phyloP scores from a whole-genome alignment of 2,113 vertebrate species.

The Galbula dea region DNA sequence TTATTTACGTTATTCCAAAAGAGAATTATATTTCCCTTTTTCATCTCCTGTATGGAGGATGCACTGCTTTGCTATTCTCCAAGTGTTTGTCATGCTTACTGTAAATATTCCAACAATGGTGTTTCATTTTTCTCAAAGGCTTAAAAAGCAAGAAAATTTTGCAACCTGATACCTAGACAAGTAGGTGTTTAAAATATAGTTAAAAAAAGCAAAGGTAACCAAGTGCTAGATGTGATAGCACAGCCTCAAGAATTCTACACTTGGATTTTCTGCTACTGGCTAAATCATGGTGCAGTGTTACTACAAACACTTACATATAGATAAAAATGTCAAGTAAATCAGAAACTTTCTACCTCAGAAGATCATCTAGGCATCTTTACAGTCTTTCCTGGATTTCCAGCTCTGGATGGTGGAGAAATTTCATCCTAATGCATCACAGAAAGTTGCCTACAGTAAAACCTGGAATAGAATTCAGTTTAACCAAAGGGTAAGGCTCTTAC shows the following conservation, averaged over 20 bases:
- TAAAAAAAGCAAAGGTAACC: too few species aligned
- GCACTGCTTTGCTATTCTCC: slow-evolving; percentile 52
- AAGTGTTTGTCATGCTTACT: slow-evolving; percentile 52
- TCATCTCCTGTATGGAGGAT: slow-evolving; percentile 20
- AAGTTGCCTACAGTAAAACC: not conserved
- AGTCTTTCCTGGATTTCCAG: not conserved
- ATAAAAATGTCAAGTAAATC: not conserved
- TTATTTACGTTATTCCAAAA: slow-evolving; percentile 9
- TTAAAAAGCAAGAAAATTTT: slow-evolving; percentile 28
- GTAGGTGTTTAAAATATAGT: slow-evolving; percentile 45
- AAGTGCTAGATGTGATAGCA: not conserved
- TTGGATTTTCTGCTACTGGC: not conserved
- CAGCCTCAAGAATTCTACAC: not conserved
- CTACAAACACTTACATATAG: not conserved
- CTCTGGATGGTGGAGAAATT: not conserved
- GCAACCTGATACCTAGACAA: slow-evolving; percentile 41
- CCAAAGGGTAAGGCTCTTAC: not conserved
- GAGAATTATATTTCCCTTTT: not conserved
- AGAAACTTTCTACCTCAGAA: not conserved
- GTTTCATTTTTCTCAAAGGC: slow-evolving; percentile 41
- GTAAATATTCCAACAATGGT: slow-evolving; percentile 48
- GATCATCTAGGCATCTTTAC: not conserved
- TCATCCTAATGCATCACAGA: not conserved
- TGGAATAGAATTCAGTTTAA: not conserved
- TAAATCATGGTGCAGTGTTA: not conserved